Base-by-base conservation (phyloP, 2,888 invertebrate genomes). In the Prostheceraeus crozeri region DNA sequence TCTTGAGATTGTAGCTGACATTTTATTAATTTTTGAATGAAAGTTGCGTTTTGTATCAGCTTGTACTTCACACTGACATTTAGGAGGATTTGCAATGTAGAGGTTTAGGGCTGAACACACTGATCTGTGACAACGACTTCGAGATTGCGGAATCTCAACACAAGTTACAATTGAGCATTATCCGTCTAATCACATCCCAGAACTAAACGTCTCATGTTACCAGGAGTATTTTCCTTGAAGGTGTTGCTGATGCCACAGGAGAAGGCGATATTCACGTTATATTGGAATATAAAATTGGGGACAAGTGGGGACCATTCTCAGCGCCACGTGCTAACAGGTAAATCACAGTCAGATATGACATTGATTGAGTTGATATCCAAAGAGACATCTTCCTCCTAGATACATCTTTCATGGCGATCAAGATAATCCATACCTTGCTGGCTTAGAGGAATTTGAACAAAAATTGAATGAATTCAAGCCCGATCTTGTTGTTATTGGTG, bases 391-490 rank as follows among this genome's bases (percentile, higher is more conserved):
- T 62, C 16, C 58, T 69, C 68, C 2, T 66, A 82, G 82, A 72
- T 86, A 84, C 66, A 88, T 88, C 59, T 76, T 87, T 65, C 88
- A 88, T 72, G 86, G 84, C 75, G 88, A 88, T 76, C 81, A 81
- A 60, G 84, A 84, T 68, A 87, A 87, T 78, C 87, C 87, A 0
- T 78, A 82, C 65, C 73, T 87, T 31, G 83, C 82, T 67, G 84
- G 86, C 0, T 76, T 87, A 63, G 84, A 86, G 70, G 82, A 82
- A 63, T 83, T 88, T 69, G 82, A 82, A 25, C 77, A 81, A 65
- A 72, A 81, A 59, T 71, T 87, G 61, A 77, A 79, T 10, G 70
- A 72, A 4, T 86, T 83, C 68, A 78, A 81, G 3, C 85, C 87
- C 1, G 80, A 85, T 69, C 77, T 88, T 64, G 78, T 87, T 66